phyloP scores from a whole-genome alignment of 1,140 invertebrate genomes.

The Heliothis virescens region DNA sequence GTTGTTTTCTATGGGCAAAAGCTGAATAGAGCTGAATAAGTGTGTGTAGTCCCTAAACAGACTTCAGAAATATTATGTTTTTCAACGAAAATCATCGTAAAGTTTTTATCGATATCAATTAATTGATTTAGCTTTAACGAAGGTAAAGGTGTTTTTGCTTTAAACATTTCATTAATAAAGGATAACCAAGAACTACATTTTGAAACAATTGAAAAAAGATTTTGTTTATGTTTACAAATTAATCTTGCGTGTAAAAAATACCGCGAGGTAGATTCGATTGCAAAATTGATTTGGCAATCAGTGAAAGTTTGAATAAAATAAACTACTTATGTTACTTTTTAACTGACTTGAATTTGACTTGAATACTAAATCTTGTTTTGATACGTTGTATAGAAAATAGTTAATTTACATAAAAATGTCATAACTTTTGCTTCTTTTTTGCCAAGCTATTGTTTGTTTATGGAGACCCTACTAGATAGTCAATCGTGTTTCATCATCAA shows the following conservation, averaged over 20 bases:
- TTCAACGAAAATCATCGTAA: too few species aligned
- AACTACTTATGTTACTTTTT: background rate
- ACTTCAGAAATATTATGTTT: too few species aligned
- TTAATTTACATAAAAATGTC: conserved; percentile 1
- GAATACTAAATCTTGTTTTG: conserved; percentile 24
- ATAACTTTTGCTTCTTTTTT: background rate
- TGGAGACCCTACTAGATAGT: too few species aligned
- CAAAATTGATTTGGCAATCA: background rate
- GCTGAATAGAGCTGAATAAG: too few species aligned
- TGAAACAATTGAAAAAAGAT: too few species aligned
- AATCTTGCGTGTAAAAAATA: background rate
- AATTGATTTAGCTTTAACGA: background rate
- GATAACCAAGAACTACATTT: background rate
- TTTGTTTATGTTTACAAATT: background rate
- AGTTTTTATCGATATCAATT: too few species aligned
- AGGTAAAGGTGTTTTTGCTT: background rate
- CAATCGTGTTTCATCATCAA: too few species aligned
- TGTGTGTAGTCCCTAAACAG: too few species aligned
- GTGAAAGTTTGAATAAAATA: conserved; percentile 31
- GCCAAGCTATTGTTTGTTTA: background rate
- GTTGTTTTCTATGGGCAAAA: too few species aligned
- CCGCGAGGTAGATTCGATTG: background rate
- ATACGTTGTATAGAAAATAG: conserved; percentile 6
- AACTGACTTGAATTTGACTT: conserved; percentile 3
- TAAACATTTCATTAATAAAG: background rate